A percentile compares a stretch with the other conserved stretches of the same genome.
Evolutionary conservation across 2,888 invertebrate species (phyloP).

Genomic region (Ectemnius lituratus): DNA sequence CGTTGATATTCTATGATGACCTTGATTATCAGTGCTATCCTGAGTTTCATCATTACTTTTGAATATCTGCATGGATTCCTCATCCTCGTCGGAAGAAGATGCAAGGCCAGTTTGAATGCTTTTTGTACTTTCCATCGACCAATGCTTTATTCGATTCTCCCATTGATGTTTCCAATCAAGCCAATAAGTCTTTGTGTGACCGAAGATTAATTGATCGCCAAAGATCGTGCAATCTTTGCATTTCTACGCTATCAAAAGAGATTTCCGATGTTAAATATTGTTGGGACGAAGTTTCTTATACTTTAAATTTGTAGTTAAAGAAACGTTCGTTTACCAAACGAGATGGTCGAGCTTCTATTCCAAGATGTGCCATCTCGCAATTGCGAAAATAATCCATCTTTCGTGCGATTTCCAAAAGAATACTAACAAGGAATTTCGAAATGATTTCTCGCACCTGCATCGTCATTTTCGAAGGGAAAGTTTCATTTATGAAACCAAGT

Average conservation of each 20-base stretch:
- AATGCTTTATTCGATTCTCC: slow-evolving; percentile 52
- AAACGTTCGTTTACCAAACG: slow-evolving; percentile 16
- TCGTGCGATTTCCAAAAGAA: slow-evolving; percentile 49
- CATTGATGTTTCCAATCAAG: slow-evolving; percentile 57
- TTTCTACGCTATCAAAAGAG: slow-evolving; percentile 44
- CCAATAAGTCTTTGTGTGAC: slow-evolving; percentile 59
- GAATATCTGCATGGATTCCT: too few species aligned
- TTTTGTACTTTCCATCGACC: slow-evolving; percentile 23
- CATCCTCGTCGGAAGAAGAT: too few species aligned
- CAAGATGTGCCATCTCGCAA: slow-evolving; percentile 38
- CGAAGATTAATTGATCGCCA: slow-evolving; percentile 51
- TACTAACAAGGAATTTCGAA: slow-evolving; percentile 58
- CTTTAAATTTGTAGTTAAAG: too few species aligned
- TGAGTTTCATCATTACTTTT: too few species aligned
- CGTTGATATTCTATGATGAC: too few species aligned
- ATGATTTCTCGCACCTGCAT: slow-evolving; percentile 45
- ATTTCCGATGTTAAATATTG: too few species aligned
- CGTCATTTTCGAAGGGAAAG: slow-evolving; percentile 56
- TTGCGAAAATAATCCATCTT: slow-evolving; percentile 62
- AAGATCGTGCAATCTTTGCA: slow-evolving; percentile 43
- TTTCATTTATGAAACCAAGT: slow-evolving; percentile 55
- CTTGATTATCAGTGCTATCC: too few species aligned
- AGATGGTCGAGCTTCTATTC: background rate
- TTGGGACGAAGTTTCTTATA: too few species aligned
- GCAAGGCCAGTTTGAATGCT: too few species aligned